Evolutionary conservation across 2,797 vertebrate species (phyloP).

Genomic region (Varecia variegata): DNA sequence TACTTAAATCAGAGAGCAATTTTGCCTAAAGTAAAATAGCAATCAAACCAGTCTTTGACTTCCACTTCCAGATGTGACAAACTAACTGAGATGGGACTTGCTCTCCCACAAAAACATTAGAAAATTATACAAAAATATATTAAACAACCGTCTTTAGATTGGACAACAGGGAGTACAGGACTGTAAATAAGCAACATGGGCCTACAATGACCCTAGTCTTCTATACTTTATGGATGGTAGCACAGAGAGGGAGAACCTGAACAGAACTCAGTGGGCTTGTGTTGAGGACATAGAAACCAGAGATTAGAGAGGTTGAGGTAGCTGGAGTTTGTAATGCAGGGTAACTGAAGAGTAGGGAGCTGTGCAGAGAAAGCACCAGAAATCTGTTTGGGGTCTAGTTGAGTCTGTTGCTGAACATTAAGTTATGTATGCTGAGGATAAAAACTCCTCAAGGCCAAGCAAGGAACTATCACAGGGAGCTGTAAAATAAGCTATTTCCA

Average conservation of each 20-base stretch:
- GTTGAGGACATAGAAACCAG: neutral
- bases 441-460: neutral
- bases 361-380: neutral
- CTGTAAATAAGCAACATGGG: neutral
- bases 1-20: neutral
- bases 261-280: neutral
- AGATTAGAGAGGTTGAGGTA: neutral
- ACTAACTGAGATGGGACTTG: neutral
- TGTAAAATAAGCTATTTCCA: neutral
- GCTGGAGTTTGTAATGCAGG: neutral
- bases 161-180: neutral
- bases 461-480: neutral
- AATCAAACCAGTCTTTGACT: constrained; percentile 1
- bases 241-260: neutral
- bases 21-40: neutral
- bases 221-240: neutral
- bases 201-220: neutral
- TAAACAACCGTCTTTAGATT: neutral
- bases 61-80: neutral
- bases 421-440: neutral
- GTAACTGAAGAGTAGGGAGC: neutral
- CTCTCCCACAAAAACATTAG: neutral
- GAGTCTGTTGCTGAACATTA: neutral
- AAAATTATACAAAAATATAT: neutral
- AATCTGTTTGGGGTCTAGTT: neutral